Conservation (phyloP, 2,113 vertebrate species). For the Mesocricetus auratus region DNA sequence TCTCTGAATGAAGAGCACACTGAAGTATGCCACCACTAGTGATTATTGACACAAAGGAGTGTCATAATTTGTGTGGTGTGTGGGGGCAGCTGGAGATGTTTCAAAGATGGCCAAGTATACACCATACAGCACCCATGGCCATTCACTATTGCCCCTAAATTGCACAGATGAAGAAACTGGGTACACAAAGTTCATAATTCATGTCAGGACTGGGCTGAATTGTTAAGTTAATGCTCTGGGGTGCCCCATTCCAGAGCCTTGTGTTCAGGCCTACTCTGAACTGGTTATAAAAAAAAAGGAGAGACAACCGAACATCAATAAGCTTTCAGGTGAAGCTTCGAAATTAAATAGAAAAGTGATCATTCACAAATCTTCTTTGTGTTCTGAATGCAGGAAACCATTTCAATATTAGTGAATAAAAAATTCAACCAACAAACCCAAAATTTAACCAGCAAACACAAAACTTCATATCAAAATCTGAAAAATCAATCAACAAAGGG, state of each 20-base stretch:
- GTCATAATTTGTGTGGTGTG: background rate
- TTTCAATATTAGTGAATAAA: constrained; percentile 27
- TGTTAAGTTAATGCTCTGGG: background rate
- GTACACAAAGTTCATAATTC: background rate
- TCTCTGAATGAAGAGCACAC: background rate
- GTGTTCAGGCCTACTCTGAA: background rate
- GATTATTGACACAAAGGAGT: background rate
- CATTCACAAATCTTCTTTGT: background rate
- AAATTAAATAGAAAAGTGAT: constrained; percentile 7
- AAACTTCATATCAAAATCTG: constrained; percentile 54
- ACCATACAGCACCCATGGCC: background rate
- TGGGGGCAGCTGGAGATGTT: background rate
- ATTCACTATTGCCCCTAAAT: background rate
- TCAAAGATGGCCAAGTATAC: constrained; percentile 39
- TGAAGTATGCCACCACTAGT: background rate
- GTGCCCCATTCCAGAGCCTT: background rate
- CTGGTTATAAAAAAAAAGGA: background rate
- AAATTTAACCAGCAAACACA: constrained; percentile 30
- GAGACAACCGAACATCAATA: constrained; percentile 23
- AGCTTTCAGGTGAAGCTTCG: background rate
- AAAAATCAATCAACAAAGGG: constrained; percentile 27
- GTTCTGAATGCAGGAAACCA: constrained; percentile 42
- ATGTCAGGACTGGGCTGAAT: too few relatives aligned
- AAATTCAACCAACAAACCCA: constrained; percentile 41
- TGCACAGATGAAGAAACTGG: background rate